phyloP scores from a whole-genome alignment of 1,140 invertebrate species.

The Lepidostoma basale region DNA sequence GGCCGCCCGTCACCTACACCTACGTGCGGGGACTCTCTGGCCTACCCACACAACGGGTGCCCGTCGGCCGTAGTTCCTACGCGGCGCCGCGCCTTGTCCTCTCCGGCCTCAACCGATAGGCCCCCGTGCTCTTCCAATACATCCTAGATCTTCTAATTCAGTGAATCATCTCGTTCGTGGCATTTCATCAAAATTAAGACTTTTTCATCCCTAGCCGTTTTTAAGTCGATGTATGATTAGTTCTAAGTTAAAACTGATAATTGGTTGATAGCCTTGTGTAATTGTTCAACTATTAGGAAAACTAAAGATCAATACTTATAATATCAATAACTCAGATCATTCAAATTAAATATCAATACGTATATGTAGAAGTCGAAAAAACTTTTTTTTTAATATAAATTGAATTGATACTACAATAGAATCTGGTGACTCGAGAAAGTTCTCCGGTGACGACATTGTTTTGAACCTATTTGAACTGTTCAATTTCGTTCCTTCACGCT shows the following conservation, averaged over 20 bases:
- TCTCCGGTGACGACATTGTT: too few relatives aligned
- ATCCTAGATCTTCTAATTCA: neutral
- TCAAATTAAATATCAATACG: too few relatives aligned
- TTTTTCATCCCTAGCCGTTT: slow-evolving; percentile 18
- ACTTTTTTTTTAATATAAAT: too few relatives aligned
- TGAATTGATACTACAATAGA: too few relatives aligned
- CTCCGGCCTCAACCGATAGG: slow-evolving; percentile 52
- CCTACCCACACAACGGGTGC: slow-evolving; percentile 77
- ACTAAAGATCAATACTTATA: too few relatives aligned
- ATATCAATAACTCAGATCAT: too few relatives aligned
- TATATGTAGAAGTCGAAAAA: too few relatives aligned
- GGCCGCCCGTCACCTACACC: slow-evolving; percentile 76
- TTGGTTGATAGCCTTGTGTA: slow-evolving; percentile 22
- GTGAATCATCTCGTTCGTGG: neutral
- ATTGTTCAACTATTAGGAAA: neutral
- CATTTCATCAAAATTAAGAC: slow-evolving; percentile 28
- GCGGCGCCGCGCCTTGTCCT: slow-evolving; percentile 32
- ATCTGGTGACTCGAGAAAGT: too few relatives aligned
- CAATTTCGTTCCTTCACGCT: too few relatives aligned
- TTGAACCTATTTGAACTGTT: too few relatives aligned
- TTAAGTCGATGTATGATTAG: neutral
- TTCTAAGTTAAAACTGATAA: slow-evolving; percentile 21
- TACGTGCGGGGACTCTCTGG: slow-evolving; percentile 80
- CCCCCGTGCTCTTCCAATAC: neutral
- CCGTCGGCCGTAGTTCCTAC: slow-evolving; percentile 55